A percentile compares a stretch with the other conserved stretches of the same genome.
Conservation (phyloP, 1,140 invertebrate species). For the Drosophila sturtevanti region DNA sequence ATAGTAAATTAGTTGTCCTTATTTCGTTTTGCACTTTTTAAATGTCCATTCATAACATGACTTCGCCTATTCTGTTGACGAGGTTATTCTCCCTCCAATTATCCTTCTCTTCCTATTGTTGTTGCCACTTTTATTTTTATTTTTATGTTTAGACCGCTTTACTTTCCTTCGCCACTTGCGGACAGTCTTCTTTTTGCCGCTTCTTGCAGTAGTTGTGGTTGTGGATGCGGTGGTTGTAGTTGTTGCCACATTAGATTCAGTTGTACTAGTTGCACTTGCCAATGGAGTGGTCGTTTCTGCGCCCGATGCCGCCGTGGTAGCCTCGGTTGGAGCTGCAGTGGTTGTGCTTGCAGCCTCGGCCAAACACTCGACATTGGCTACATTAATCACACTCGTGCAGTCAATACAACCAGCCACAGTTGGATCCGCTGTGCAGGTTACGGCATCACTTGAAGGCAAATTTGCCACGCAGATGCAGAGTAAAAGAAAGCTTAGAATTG, state of each 20-base stretch:
- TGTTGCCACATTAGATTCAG: not conserved
- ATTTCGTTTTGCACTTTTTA: not conserved
- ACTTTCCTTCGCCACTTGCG: not conserved
- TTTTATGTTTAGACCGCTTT: not conserved
- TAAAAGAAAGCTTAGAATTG: not conserved
- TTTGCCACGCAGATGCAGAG: slow-evolving; percentile 1
- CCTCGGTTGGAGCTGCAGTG: not conserved
- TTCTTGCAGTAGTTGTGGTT: not conserved
- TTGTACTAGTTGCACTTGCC: not conserved
- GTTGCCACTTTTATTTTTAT: not conserved
- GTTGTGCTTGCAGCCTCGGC: not conserved
- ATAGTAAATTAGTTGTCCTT: not conserved
- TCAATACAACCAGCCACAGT: slow-evolving; percentile 16
- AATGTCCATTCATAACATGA: not conserved
- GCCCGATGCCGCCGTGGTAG: not conserved
- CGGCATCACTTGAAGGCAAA: not conserved
- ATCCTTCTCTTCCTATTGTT: not conserved
- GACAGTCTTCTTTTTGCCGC: not conserved
- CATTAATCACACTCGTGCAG: slow-evolving; percentile 8
- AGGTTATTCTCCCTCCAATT: not conserved
- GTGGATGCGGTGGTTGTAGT: not conserved
- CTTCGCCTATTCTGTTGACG: not conserved
- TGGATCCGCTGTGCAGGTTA: not conserved
- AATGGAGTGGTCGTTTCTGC: not conserved
- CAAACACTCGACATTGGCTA: slow-evolving; percentile 3